A percentile compares a stretch with the other conserved stretches of the same genome.
These are phyloP conservation scores for Smutsia temminckii DNA, from an alignment of 2,797 vertebrate species.

Conservation along the genomic window DNA sequence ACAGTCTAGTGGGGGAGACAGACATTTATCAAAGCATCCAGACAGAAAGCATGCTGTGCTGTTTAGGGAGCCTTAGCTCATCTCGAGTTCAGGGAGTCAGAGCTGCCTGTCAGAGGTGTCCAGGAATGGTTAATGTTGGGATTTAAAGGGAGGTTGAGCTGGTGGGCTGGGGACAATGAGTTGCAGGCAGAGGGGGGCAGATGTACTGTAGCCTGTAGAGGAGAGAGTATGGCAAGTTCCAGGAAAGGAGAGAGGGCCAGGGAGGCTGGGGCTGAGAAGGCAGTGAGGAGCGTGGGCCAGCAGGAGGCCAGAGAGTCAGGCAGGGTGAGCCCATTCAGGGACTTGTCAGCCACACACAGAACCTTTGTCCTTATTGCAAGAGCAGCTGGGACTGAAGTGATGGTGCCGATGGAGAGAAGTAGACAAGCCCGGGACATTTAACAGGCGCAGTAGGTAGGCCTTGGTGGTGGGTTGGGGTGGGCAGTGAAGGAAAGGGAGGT, in stretches of 20 bases:
- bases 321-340: neutral
- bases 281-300: neutral
- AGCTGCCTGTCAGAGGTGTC: neutral
- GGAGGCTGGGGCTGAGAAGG: neutral
- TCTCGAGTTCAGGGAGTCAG: neutral
- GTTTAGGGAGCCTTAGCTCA: neutral
- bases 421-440: neutral
- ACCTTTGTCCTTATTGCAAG: neutral
- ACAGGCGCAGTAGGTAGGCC: neutral
- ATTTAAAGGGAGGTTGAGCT: neutral
- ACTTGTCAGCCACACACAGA: neutral
- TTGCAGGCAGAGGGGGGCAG: neutral
- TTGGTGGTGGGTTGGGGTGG: fast-evolving
- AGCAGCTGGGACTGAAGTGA: neutral
- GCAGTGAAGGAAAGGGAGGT: neutral
- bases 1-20: neutral
- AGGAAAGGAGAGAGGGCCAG: neutral
- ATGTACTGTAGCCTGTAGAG: neutral
- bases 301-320: neutral
- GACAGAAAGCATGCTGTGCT: neutral
- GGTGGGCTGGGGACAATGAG: neutral
- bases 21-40: neutral
- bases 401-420: neutral
- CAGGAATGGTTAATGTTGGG: neutral
- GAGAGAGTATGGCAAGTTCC: neutral